phyloP scores from a whole-genome alignment of 2,113 vertebrate genomes.

The Sminthopsis crassicaudata region DNA sequence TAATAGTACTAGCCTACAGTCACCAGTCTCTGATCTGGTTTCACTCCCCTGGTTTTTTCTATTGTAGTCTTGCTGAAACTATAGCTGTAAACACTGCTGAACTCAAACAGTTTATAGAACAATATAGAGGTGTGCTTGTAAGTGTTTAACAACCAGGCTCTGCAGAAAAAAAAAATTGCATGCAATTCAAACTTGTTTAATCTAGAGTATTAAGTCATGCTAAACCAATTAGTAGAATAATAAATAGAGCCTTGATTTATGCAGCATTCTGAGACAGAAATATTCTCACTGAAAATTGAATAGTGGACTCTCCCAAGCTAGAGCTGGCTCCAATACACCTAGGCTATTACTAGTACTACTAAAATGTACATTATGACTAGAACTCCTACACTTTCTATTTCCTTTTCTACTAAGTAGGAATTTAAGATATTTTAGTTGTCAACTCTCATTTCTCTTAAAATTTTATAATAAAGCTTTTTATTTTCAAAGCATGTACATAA shows the following conservation, averaged over 20 bases:
- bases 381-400: background rate
- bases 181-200: background rate
- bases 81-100: background rate
- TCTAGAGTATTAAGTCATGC: background rate
- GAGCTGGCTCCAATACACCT: background rate
- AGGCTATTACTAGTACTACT: background rate
- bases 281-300: background rate
- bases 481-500: too few relatives aligned
- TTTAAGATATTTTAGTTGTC: background rate
- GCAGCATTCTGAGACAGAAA: background rate
- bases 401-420: background rate
- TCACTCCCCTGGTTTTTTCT: background rate
- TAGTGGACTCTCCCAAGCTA: background rate
- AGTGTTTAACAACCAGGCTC: background rate
- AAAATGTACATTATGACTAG: background rate
- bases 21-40: background rate
- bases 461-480: too few relatives aligned
- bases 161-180: background rate
- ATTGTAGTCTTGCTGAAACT: background rate
- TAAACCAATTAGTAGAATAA: background rate
- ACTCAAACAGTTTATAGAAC: background rate
- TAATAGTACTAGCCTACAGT: background rate
- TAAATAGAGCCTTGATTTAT: background rate
- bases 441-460: background rate
- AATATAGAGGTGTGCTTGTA: background rate